These are phyloP conservation scores for Drosophila orosa DNA, from an alignment of 1,140 invertebrate species.

Conservation along the genomic window DNA sequence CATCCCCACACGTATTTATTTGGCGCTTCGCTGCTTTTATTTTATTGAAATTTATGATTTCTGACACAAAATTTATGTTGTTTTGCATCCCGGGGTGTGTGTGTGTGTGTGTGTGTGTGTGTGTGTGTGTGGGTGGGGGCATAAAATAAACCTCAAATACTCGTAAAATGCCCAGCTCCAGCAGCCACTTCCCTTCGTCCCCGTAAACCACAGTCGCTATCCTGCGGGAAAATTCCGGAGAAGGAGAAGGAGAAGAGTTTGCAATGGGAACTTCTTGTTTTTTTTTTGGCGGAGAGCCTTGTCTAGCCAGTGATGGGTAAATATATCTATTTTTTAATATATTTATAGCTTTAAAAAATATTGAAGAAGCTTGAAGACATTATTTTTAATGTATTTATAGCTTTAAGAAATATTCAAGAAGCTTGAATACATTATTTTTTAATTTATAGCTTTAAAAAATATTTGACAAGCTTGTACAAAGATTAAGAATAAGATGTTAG, in stretches of 20 bases:
- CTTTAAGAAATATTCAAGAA: too few relatives aligned
- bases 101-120: constrained; percentile 7
- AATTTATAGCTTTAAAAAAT: too few relatives aligned
- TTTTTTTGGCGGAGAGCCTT: neutral
- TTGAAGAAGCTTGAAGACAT: neutral
- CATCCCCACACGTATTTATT: constrained; percentile 56
- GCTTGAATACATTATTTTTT: too few relatives aligned
- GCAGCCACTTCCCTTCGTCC: neutral
- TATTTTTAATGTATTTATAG: too few relatives aligned
- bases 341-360: neutral
- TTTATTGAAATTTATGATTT: constrained; percentile 83
- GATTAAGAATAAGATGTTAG: neutral
- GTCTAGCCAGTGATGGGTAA: constrained; percentile 17
- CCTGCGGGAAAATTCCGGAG: neutral
- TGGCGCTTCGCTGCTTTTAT: constrained; percentile 69
- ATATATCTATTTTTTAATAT: neutral
- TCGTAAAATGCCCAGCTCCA: constrained; percentile 65
- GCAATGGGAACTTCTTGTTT: constrained; percentile 12
- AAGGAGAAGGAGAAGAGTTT: neutral
- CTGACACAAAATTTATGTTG: constrained; percentile 79
- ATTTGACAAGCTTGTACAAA: neutral
- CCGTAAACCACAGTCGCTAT: constrained; percentile 19
- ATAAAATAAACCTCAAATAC: constrained; percentile 81
- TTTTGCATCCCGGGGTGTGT: constrained; percentile 60
- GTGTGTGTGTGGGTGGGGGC: constrained; percentile 47